phyloP scores from a whole-genome alignment of 1,140 invertebrate genomes.

The Drosophila orena region DNA sequence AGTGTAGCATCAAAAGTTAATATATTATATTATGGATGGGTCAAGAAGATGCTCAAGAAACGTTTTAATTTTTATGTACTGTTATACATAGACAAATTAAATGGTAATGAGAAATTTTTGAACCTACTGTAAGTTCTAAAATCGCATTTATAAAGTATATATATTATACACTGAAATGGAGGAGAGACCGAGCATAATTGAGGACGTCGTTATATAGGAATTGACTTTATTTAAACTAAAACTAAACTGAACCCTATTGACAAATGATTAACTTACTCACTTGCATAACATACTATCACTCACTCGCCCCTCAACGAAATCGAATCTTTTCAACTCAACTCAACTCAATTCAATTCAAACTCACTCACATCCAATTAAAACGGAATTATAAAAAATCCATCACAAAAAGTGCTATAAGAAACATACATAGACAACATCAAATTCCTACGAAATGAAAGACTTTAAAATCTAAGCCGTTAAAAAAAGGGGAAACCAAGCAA shows the following conservation, averaged over 20 bases:
- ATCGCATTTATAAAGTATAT: conserved; percentile 78
- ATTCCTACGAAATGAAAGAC: conserved; percentile 85
- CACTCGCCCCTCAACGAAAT: conserved; percentile 17
- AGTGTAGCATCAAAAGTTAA: conserved; percentile 69
- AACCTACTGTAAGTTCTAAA: conserved; percentile 83
- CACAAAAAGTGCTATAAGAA: conserved; percentile 49
- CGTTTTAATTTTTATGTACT: conserved; percentile 75
- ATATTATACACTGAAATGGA: conserved; percentile 55
- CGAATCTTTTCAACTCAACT: conserved; percentile 16
- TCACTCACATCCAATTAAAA: conserved; percentile 9
- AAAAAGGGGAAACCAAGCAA: conserved; percentile 53
- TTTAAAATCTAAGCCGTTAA: conserved; percentile 83
- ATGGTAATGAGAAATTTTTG: conserved; percentile 70
- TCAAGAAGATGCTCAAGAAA: conserved; percentile 69
- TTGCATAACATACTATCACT: conserved; percentile 34
- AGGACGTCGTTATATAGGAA: conserved; percentile 79
- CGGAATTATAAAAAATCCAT: conserved; percentile 16
- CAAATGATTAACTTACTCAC: conserved; percentile 30
- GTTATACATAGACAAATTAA: conserved; percentile 62
- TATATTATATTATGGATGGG: conserved; percentile 38
- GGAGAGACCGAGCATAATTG: conserved; percentile 47
- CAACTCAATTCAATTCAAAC: conserved; percentile 17
- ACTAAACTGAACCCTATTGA: conserved; percentile 41
- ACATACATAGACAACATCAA: conserved; percentile 76
- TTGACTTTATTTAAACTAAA: conserved; percentile 65